Evolutionary conservation across 2,113 vertebrate genomes (phyloP).

Genomic region (Lethenteron reissneri): DNA sequence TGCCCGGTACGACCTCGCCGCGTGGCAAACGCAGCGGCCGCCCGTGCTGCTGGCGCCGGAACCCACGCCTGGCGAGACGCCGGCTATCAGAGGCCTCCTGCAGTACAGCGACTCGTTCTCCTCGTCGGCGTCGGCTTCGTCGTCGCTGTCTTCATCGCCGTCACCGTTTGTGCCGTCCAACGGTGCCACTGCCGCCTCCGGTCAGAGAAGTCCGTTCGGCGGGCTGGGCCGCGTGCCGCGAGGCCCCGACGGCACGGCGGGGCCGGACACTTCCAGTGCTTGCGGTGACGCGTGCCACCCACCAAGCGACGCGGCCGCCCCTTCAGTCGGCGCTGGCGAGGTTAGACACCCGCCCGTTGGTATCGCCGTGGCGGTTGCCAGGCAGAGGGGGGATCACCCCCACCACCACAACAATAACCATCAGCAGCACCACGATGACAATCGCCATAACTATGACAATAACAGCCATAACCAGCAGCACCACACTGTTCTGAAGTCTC

Average conservation of each 20-base stretch:
- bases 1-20: too few relatives aligned
- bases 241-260: constrained; percentile 17
- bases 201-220: constrained; percentile 59
- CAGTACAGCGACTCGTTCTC: constrained; percentile 52
- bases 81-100: constrained; percentile 74
- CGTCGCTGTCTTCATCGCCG: too few relatives aligned
- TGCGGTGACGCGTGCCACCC: constrained; percentile 32
- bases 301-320: too few relatives aligned
- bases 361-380: constrained; percentile 66
- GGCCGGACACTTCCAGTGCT: constrained; percentile 43
- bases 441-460: too few relatives aligned
- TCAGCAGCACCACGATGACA: too few relatives aligned
- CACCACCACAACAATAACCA: too few relatives aligned
- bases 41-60: constrained; percentile 21
- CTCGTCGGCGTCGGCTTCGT: constrained; percentile 23
- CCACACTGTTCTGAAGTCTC: too few relatives aligned
- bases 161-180: too few relatives aligned
- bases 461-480: too few relatives aligned
- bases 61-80: constrained; percentile 40
- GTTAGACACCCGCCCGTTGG: constrained; percentile 78
- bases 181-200: constrained; percentile 27
- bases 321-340: constrained; percentile 31
- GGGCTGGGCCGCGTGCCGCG: constrained; percentile 28
- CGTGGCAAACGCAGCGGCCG: too few relatives aligned
- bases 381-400: constrained; percentile 33